Conservation (phyloP, 1,140 invertebrate species). For the Bombus fervidus region DNA sequence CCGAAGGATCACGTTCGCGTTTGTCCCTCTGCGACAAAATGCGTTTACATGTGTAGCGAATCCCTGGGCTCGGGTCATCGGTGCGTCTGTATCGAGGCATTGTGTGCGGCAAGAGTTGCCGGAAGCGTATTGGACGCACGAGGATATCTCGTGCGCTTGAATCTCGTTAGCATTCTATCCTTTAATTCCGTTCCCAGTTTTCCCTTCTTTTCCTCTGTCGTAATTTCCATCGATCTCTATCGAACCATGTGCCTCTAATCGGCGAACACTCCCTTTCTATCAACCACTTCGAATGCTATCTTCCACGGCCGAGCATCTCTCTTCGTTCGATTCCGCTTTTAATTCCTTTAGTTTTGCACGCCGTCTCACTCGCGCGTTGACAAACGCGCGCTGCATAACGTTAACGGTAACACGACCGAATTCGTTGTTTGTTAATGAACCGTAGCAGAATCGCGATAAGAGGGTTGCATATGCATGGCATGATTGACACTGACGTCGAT, state of each 20-base stretch:
- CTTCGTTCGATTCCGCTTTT: background rate
- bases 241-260: slow-evolving; percentile 30
- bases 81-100: slow-evolving; percentile 29
- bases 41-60: too few species aligned
- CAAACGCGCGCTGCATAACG: background rate
- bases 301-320: background rate
- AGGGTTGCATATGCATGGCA: slow-evolving; percentile 11
- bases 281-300: background rate
- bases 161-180: slow-evolving; percentile 60
- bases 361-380: background rate
- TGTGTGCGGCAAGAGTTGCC: slow-evolving; percentile 41
- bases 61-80: background rate
- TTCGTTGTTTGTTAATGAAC: slow-evolving; percentile 19
- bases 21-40: slow-evolving; percentile 15
- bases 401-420: background rate
- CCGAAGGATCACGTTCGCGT: slow-evolving; percentile 35
- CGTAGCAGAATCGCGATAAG: slow-evolving; percentile 31
- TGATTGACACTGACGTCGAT: slow-evolving; percentile 29
- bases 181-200: slow-evolving; percentile 57
- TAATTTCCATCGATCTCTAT: slow-evolving; percentile 25
- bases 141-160: slow-evolving; percentile 49
- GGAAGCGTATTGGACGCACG: slow-evolving; percentile 49
- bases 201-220: slow-evolving; percentile 10
- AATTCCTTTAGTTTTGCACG: background rate
- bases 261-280: background rate